These are phyloP conservation scores for Cephus pygmeus DNA, from an alignment of 2,888 invertebrate genomes.

Conservation along the genomic window DNA sequence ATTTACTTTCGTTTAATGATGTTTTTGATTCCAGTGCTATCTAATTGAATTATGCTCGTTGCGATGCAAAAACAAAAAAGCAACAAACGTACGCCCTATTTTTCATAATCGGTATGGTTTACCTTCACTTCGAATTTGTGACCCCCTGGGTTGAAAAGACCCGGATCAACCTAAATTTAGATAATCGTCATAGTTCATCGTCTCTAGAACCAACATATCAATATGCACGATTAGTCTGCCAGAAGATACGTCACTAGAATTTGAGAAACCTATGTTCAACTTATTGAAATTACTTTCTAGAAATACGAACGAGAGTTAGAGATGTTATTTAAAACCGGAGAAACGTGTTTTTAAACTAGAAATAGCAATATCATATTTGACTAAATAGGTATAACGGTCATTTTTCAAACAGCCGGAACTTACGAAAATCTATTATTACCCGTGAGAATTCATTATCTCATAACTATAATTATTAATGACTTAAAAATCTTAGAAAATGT, in stretches of 20 bases:
- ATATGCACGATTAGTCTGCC: conserved; percentile 3
- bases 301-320: neutral
- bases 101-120: neutral
- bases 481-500: too few relatives aligned
- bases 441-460: too few relatives aligned
- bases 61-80: neutral
- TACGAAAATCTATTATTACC: too few relatives aligned
- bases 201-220: neutral
- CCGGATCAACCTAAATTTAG: neutral
- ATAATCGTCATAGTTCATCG: neutral
- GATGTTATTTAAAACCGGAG: neutral
- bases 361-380: neutral
- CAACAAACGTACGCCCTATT: neutral
- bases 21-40: neutral
- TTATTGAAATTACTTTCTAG: neutral
- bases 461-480: too few relatives aligned
- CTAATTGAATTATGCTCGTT: neutral
- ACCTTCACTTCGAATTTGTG: neutral
- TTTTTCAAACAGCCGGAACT: too few relatives aligned
- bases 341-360: too few relatives aligned
- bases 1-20: neutral
- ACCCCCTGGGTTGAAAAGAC: neutral
- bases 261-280: neutral
- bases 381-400: too few relatives aligned
- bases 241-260: neutral